Evolutionary conservation across 2,797 vertebrate species (phyloP).

Genomic region (Channallabes apus): DNA sequence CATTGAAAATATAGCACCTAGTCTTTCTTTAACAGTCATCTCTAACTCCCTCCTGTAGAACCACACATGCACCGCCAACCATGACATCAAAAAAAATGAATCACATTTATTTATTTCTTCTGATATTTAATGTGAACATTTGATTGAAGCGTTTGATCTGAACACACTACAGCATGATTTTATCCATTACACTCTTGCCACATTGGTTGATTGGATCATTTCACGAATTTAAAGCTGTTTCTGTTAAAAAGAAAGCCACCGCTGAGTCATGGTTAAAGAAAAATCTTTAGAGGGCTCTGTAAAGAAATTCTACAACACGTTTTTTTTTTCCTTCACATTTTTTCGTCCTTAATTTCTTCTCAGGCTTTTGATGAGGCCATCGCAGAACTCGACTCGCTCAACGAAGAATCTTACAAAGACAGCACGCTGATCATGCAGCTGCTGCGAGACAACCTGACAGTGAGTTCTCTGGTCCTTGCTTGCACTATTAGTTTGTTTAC

Average conservation of each 20-base stretch:
- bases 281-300: neutral
- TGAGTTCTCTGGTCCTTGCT: constrained; percentile 70
- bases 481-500: neutral
- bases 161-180: neutral
- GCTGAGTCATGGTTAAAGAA: no score
- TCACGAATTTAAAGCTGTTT: neutral
- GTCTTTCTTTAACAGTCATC: no score
- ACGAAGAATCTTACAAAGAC: constrained; percentile 96
- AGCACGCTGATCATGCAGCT: constrained; percentile 99
- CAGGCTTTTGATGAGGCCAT: constrained; percentile 96
- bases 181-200: neutral
- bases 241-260: no score
- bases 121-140: neutral
- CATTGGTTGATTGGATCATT: neutral
- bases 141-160: neutral
- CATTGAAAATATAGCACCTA: neutral
- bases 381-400: constrained; percentile 86
- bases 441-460: constrained; percentile 98
- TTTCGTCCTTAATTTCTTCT: constrained; percentile 44
- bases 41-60: no score
- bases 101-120: neutral
- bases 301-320: no score
- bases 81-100: no score
- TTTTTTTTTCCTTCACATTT: neutral
- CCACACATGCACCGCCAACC: no score